phyloP scores from a whole-genome alignment of 2,797 vertebrate species.

The Rhynchonycteris naso region DNA sequence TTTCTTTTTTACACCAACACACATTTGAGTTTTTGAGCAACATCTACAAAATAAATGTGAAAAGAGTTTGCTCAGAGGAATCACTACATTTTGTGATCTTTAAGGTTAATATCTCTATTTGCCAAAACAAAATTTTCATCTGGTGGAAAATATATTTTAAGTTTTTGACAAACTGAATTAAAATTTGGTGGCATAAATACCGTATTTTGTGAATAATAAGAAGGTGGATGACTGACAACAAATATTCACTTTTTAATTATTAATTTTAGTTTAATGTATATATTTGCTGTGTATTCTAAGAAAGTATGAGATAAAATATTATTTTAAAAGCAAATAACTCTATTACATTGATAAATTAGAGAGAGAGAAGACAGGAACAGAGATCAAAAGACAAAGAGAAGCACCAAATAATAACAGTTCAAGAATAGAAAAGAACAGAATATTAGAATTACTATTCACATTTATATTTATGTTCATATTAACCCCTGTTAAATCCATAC shows the following conservation, averaged over 20 bases:
- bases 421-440: not conserved
- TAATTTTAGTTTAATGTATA: not conserved
- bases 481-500: not conserved
- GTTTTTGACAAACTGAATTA: not conserved
- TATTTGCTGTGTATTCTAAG: not conserved
- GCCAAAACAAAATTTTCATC: not conserved
- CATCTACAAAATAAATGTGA: not conserved
- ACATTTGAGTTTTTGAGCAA: not conserved
- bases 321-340: not conserved
- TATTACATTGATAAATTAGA: not conserved
- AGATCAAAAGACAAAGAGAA: not conserved
- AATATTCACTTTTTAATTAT: constrained; percentile 5
- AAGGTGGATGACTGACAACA: not conserved
- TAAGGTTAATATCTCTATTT: not conserved
- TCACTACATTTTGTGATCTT: not conserved
- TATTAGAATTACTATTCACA: not conserved
- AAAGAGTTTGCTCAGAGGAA: not conserved
- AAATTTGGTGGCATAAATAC: not conserved
- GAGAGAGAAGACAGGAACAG: not conserved
- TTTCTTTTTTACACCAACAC: not conserved
- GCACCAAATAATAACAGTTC: not conserved
- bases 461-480: not conserved
- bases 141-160: not conserved
- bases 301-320: not conserved
- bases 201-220: not conserved